A percentile compares a stretch with the other conserved stretches of the same genome.
Evolutionary conservation across 2,797 vertebrate species (phyloP).

Genomic region (Eleutherodactylus coqui): DNA sequence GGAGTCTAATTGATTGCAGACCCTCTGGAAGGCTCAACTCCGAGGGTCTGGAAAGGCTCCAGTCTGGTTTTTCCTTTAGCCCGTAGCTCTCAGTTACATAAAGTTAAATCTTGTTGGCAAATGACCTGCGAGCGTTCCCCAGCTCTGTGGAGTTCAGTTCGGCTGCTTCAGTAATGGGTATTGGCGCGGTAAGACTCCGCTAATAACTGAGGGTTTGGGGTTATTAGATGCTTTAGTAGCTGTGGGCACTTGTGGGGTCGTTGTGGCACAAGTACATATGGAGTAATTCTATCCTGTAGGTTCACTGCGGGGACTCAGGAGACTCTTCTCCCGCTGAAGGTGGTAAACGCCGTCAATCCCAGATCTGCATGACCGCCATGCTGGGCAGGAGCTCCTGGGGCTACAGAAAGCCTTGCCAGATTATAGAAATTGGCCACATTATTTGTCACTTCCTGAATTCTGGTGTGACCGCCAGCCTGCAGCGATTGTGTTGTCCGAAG

Average conservation of each 20-base stretch:
- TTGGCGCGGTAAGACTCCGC: constrained; percentile 26
- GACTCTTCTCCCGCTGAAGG: too few relatives aligned
- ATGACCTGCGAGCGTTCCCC: not conserved
- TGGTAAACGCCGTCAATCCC: too few relatives aligned
- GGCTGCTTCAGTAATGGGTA: constrained; percentile 41
- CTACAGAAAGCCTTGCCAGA: too few relatives aligned
- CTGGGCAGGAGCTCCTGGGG: too few relatives aligned
- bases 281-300: not conserved
- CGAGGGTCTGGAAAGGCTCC: constrained; percentile 67
- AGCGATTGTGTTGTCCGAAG: too few relatives aligned
- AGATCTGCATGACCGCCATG: too few relatives aligned
- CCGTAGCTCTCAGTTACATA: constrained; percentile 1
- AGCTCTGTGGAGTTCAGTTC: not conserved
- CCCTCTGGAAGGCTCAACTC: constrained; percentile 65
- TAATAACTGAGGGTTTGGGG: constrained; percentile 29
- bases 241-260: not conserved
- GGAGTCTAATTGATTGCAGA: constrained; percentile 75
- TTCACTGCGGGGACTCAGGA: not conserved
- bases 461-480: too few relatives aligned
- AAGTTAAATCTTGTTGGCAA: constrained; percentile 55
- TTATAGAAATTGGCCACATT: too few relatives aligned
- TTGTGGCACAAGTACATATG: not conserved
- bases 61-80: constrained; percentile 70
- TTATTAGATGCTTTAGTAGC: constrained; percentile 30
- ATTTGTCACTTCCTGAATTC: too few relatives aligned